Evolutionary conservation across 2,888 invertebrate genomes (phyloP).

Genomic region (Lithophane socia): DNA sequence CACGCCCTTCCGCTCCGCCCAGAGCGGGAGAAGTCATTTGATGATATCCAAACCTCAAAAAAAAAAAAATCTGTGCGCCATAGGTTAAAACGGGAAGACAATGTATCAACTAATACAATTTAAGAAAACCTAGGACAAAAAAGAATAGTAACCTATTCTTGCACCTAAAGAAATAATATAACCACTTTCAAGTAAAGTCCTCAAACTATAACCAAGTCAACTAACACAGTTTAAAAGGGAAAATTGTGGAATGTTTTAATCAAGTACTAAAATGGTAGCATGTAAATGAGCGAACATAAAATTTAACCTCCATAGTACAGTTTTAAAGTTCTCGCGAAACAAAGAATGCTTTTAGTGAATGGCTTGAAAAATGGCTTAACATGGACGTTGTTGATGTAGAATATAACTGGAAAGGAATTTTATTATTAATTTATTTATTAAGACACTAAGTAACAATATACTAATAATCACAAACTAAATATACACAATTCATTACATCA

Average conservation of each 20-base stretch:
- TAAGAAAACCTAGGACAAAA: too few relatives aligned
- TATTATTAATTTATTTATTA: not conserved
- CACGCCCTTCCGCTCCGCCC: too few relatives aligned
- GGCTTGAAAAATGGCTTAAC: conserved; percentile 73
- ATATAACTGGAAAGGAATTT: conserved; percentile 52
- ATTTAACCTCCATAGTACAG: conserved; percentile 64
- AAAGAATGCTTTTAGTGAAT: conserved; percentile 75
- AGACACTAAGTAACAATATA: too few relatives aligned
- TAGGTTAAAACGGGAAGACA: not conserved
- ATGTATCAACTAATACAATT: too few relatives aligned
- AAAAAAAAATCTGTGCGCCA: too few relatives aligned
- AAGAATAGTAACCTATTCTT: not conserved
- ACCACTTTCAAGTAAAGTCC: not conserved
- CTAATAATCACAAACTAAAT: too few relatives aligned
- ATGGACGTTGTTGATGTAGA: conserved; percentile 45
- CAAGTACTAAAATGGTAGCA: conserved; percentile 45
- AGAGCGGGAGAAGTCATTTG: too few relatives aligned
- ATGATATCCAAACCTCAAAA: too few relatives aligned
- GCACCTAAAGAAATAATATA: not conserved
- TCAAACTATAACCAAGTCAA: conserved; percentile 27
- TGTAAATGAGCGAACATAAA: conserved; percentile 66
- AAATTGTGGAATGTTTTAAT: conserved; percentile 51
- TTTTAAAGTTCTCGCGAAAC: conserved; percentile 69
- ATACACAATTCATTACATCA: too few relatives aligned
- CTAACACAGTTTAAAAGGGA: conserved; percentile 25